phyloP scores from a whole-genome alignment of 2,888 invertebrate genomes.

The Gortyna flavago region DNA sequence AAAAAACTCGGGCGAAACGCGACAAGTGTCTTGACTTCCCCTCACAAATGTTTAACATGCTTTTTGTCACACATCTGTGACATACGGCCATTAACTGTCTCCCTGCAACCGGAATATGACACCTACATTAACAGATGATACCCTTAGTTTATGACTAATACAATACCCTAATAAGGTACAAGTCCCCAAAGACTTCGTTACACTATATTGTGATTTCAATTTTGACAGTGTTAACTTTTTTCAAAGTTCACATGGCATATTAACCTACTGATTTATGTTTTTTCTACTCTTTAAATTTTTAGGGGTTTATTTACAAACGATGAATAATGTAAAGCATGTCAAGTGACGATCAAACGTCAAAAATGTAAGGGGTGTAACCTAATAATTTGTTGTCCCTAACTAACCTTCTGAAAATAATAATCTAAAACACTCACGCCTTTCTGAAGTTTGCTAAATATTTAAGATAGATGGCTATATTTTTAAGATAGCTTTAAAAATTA shows the following conservation, averaged over 20 bases:
- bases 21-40: constrained; percentile 40
- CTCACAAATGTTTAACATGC: constrained; percentile 41
- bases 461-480: background rate
- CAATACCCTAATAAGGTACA: constrained; percentile 33
- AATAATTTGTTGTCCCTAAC: background rate
- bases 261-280: background rate
- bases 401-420: background rate
- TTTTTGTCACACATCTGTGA: constrained; percentile 45
- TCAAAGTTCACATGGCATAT: background rate
- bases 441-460: background rate
- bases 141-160: constrained; percentile 37
- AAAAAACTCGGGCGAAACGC: background rate
- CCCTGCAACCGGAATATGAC: constrained; percentile 45
- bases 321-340: too few species aligned
- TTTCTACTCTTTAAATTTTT: too few species aligned
- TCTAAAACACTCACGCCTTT: background rate
- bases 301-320: too few species aligned
- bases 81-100: constrained; percentile 30
- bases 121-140: constrained; percentile 42
- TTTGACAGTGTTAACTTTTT: background rate
- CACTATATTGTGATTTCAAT: background rate
- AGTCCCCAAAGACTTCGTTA: constrained; percentile 25
- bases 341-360: too few species aligned
- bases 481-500: constrained; percentile 1
- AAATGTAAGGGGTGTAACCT: background rate